Base-by-base conservation (phyloP, 2,797 vertebrate species). In the Rhadinocentrus ornatus region DNA sequence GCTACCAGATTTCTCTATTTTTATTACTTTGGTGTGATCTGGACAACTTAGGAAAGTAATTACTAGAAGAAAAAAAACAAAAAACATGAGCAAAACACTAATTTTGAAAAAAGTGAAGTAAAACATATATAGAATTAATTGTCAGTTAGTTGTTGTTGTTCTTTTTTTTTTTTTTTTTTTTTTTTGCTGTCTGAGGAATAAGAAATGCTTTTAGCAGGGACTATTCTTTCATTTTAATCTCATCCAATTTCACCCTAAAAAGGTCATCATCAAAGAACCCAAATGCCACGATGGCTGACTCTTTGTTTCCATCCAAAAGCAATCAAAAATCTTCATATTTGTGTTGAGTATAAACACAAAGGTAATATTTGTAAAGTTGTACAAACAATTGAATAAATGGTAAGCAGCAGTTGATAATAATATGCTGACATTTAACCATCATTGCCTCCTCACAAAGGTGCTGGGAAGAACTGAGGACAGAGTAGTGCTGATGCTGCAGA, bases 371-470 rank as follows among this genome's bases (percentile, higher is more conserved):
- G 61, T 35, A 27, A 81, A 69, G 66, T 48, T 1, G 18, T 16
- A 12, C 53, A 50, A 62, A 5, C n/a, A 7, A 65, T 69, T 72
- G 60, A 73, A 69, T 48, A 31, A 78, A 74, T 60, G 12, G 24
- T 29, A 65, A 65, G 68, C 34, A 12, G 24, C 32, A 60, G 54
- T 34, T 66, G 73, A 76, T 37, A 65, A 59, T 57, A 32, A 37
- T 54, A 67, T 16, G 69, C 66, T 84, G 87, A 91, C 89, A 90
- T 89, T 89, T 86, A 73, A 74, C 70, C 6, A 66, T 52, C 31
- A 26, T 18, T 65, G 68, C 75, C 41, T 82, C 73, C 67, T 35
- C 61, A 61, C 44, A 10, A 70, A 63, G 59, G 77, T 41, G 53
- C 65, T 56, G 73, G 61, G 64, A 53, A 58, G 53, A 48, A n/a